These are phyloP conservation scores for Silurus meridionalis DNA, from an alignment of 2,113 vertebrate species.

Conservation along the genomic window DNA sequence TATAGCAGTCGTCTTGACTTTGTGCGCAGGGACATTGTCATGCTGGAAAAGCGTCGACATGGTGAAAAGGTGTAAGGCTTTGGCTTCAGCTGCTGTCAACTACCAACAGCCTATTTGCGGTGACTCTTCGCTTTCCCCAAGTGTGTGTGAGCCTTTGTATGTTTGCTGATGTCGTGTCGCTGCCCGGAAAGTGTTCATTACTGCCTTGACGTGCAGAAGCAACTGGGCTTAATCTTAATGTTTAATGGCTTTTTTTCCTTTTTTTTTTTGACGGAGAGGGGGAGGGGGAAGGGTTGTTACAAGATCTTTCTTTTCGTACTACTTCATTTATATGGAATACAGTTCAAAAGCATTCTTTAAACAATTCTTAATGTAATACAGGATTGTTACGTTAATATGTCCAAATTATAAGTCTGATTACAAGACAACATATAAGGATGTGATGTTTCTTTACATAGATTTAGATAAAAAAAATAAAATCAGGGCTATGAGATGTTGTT, in stretches of 20 bases:
- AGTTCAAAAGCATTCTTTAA: too few species aligned
- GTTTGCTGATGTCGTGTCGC: constrained; percentile 22
- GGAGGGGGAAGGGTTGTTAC: neutral
- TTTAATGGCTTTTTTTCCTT: constrained; percentile 55
- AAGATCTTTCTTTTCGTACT: neutral
- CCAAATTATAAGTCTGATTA: neutral
- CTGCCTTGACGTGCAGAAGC: constrained; percentile 65
- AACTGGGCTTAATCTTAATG: constrained; percentile 67
- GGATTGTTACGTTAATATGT: neutral
- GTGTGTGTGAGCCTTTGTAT: constrained; percentile 9
- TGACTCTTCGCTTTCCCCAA: constrained; percentile 28
- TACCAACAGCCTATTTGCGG: constrained; percentile 37
- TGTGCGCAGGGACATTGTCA: too few species aligned
- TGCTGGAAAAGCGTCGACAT: neutral
- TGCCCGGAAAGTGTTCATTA: constrained; percentile 64
- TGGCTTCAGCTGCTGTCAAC: constrained; percentile 34
- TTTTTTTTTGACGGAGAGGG: neutral
- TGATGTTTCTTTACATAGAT: too few species aligned
- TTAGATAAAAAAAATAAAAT: too few species aligned
- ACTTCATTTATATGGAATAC: neutral
- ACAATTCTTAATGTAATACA: neutral
- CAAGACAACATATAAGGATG: too few species aligned
- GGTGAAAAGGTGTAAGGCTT: constrained; percentile 38
- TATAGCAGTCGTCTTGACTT: too few species aligned
- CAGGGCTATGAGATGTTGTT: too few species aligned